Evolutionary conservation across 2,797 vertebrate species (phyloP).

Genomic region (Philypnodon macrostomus): DNA sequence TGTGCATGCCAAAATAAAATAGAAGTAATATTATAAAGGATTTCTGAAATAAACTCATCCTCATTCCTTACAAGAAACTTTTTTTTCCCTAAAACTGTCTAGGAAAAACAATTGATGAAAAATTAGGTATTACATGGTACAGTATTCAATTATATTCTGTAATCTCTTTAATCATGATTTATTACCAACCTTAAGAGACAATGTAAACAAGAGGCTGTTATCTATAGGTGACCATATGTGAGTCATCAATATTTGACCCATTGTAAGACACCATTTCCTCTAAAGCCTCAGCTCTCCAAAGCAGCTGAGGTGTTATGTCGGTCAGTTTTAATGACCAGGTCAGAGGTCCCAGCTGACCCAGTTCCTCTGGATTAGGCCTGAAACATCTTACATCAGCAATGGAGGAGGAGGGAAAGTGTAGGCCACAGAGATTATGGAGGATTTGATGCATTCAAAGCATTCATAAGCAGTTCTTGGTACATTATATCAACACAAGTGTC

Average conservation of each 20-base stretch:
- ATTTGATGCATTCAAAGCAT: background rate
- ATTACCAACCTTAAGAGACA: background rate
- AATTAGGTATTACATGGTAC: too few relatives aligned
- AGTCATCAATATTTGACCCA: slow-evolving; percentile 23
- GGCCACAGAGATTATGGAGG: background rate
- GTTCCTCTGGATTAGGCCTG: slow-evolving; percentile 42
- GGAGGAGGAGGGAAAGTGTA: background rate
- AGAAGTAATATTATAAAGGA: background rate
- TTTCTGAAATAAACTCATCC: background rate
- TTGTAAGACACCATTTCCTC: slow-evolving; percentile 22
- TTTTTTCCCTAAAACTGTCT: too few relatives aligned
- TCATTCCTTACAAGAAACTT: background rate
- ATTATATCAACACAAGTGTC: background rate
- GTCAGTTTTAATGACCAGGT: slow-evolving; percentile 35
- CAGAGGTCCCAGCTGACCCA: slow-evolving; percentile 46
- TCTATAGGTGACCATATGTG: slow-evolving; percentile 14
- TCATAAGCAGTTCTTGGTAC: background rate
- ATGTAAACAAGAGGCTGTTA: background rate
- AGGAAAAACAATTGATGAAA: too few relatives aligned
- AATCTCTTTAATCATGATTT: too few relatives aligned
- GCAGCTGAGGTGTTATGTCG: slow-evolving; percentile 6
- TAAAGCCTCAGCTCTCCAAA: slow-evolving; percentile 13
- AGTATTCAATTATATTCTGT: too few relatives aligned
- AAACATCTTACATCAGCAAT: slow-evolving; percentile 23
- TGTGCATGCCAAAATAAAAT: background rate